Evolutionary conservation across 2,113 vertebrate genomes (phyloP).

Genomic region (Ochotona princeps): DNA sequence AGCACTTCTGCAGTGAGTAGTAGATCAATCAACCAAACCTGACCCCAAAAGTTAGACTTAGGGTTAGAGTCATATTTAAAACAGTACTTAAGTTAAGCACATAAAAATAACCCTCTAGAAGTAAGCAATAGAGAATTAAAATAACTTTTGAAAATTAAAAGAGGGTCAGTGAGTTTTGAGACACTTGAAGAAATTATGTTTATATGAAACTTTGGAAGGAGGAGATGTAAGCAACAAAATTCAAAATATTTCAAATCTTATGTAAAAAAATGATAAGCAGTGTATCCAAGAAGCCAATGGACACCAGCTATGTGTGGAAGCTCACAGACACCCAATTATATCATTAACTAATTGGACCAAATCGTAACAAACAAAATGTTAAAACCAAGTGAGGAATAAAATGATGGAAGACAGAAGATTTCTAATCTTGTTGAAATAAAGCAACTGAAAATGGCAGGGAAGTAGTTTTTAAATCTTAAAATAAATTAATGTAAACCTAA

Average conservation of each 20-base stretch:
- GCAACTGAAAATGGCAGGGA: neutral
- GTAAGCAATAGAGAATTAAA: neutral
- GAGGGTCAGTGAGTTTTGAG: neutral
- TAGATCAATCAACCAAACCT: neutral
- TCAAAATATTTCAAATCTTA: neutral
- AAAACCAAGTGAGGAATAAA: neutral
- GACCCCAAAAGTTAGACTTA: neutral
- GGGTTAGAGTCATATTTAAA: too few relatives aligned
- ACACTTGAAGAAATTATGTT: neutral
- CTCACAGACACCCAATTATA: neutral
- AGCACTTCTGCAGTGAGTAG: neutral
- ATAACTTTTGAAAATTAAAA: neutral
- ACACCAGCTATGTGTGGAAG: neutral
- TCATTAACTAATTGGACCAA: neutral
- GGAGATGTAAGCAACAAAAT: neutral
- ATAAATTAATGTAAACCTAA: neutral
- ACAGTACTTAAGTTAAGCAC: neutral
- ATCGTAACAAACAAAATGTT: neutral
- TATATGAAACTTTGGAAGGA: neutral
- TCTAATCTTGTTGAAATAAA: neutral
- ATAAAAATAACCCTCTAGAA: neutral
- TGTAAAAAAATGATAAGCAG: neutral
- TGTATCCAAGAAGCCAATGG: neutral
- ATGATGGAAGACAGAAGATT: neutral
- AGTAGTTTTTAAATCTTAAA: conserved; percentile 5